Conservation (phyloP, 2,888 invertebrate species). For the Augiades crinisus region DNA sequence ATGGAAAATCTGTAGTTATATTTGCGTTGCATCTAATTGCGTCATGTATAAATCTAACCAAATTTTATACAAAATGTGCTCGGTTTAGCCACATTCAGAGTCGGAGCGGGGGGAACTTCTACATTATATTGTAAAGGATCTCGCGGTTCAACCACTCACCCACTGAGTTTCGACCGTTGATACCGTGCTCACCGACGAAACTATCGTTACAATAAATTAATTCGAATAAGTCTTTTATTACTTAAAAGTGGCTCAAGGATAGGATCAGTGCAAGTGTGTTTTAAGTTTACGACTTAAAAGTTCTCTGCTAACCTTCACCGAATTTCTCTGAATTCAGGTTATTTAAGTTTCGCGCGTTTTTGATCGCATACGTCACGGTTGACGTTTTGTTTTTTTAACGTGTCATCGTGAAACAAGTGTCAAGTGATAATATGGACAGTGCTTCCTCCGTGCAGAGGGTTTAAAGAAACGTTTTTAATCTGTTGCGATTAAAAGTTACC, state of each 20-base stretch:
- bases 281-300: neutral
- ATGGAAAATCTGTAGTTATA: too few species aligned
- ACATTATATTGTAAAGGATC: slow-evolving; percentile 57
- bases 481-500: slow-evolving; percentile 31
- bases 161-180: slow-evolving; percentile 39
- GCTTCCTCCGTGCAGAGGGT: slow-evolving; percentile 10
- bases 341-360: slow-evolving; percentile 8
- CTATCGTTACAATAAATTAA: neutral
- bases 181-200: slow-evolving; percentile 37
- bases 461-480: slow-evolving; percentile 15
- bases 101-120: slow-evolving; percentile 50
- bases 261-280: neutral
- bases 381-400: slow-evolving; percentile 17
- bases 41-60: neutral
- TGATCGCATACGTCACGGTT: slow-evolving; percentile 6
- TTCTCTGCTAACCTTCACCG: neutral
- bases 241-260: neutral
- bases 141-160: slow-evolving; percentile 48
- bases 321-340: too few species aligned
- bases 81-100: neutral
- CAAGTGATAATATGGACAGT: slow-evolving; percentile 12
- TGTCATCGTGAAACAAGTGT: slow-evolving; percentile 8
- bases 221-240: neutral
- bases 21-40: slow-evolving; percentile 3
- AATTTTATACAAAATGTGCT: neutral